Conservation (phyloP, 92 coral and sea anemone genomes). For the Isaurus tuberculatus region DNA sequence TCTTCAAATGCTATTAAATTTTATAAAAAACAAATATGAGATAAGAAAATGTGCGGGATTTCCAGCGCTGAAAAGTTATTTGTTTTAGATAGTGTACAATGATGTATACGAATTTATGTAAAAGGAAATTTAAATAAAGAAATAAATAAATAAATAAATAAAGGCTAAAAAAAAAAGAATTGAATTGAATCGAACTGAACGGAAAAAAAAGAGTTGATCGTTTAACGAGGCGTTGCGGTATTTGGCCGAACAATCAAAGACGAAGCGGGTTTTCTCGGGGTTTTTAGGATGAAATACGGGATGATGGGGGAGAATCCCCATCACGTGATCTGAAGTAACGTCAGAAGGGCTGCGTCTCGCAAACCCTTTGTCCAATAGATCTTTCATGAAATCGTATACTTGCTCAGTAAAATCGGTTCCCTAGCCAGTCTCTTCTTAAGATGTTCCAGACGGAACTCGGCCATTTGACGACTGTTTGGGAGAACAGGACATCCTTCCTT, state of each 20-base stretch:
- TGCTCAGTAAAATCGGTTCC: constrained; percentile 31
- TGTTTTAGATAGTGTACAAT: too few relatives aligned
- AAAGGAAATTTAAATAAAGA: too few relatives aligned
- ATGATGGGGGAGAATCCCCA: constrained; percentile 34
- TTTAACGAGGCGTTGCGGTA: constrained; percentile 63
- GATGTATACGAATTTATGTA: too few relatives aligned
- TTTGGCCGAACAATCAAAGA: constrained; percentile 70
- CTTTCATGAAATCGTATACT: constrained; percentile 34
- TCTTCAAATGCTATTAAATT: too few relatives aligned
- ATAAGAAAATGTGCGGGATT: too few relatives aligned
- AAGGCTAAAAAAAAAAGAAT: too few relatives aligned
- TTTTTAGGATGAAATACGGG: constrained; percentile 45
- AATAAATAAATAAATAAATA: too few relatives aligned
- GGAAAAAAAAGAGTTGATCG: constrained; percentile 68
- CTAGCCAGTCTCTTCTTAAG: constrained; percentile 33
- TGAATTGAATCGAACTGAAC: too few relatives aligned
- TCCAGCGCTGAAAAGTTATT: too few relatives aligned
- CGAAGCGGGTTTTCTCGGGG: constrained; percentile 57
- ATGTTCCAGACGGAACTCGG: constrained; percentile 35
- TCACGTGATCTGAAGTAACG: background rate
- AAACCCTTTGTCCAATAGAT: constrained; percentile 41
- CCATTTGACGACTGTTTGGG: constrained; percentile 23
- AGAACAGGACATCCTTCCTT: constrained; percentile 25
- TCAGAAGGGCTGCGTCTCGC: constrained; percentile 37
- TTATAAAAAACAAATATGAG: too few relatives aligned